Base-by-base conservation (phyloP, 2,113 vertebrate species). In the Protomyctophum bolini region DNA sequence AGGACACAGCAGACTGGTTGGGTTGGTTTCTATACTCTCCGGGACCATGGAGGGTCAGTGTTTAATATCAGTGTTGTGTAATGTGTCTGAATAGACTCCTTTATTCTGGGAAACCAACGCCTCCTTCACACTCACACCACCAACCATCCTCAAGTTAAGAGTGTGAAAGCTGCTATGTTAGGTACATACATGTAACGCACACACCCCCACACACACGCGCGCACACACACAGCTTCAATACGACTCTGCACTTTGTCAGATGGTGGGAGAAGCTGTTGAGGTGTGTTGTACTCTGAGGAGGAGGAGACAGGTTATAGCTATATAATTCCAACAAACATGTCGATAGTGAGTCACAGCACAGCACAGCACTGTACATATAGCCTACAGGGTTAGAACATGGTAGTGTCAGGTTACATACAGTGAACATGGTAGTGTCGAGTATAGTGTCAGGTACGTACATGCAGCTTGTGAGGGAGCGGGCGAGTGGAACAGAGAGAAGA, bases 191-290 rank as follows among this genome's bases (percentile, higher is more conserved):
- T 7, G 8, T 76, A 64, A 50, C 49, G 8, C 15, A 15, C 0
- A 28, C 77, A 47, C 78, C 73, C 58, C 67, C 63, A 60, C 51
- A 54, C 65, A 65, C 83, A 58, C 81, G 80, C 75, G 85, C 84
- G 75, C 71, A 5, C 14, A 54, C 56, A 4, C 33, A 33, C 76
- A 77, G 71, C 72, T 83, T 75, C 79, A 81, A 75, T 79, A 77
- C 6, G 11, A 76, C 50, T 68, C 48, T 8, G 55, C 6, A 4
- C 21, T 54, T 56, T 68, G 68, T 57, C 51, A 67, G 74, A 65
- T 75, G 66, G 77, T 51, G 57, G 14, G 66, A 50, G 48, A 70
- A 62, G 58, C 56, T 77, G 67, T 51, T 4, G 59, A 70, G 75
- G 66, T 33, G 66, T 33, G 69, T 28, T 10, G 54, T 57, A 29